Conservation (phyloP, 2,888 invertebrate species). For the Aleiodes leptofemur region DNA sequence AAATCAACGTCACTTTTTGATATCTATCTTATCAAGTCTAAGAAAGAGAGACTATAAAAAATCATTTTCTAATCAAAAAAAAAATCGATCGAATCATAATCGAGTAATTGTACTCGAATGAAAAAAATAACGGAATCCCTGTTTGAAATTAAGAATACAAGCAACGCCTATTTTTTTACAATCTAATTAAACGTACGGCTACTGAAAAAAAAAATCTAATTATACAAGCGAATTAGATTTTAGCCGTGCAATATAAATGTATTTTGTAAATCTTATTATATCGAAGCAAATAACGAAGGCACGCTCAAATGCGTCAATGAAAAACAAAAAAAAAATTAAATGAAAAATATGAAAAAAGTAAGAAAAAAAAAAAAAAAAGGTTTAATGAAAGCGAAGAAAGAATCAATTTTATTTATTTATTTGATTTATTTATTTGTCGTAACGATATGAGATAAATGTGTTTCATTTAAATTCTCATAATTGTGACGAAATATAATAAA, state of each 20-base stretch:
- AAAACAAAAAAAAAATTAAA: slow-evolving; percentile 4
- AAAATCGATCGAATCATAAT: slow-evolving; percentile 33
- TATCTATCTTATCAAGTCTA: background rate
- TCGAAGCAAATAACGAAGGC: slow-evolving; percentile 57
- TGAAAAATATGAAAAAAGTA: slow-evolving; percentile 33
- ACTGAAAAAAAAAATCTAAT: slow-evolving; percentile 16
- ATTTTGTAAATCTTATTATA: slow-evolving; percentile 66
- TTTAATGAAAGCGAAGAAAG: slow-evolving; percentile 66
- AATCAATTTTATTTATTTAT: slow-evolving; percentile 74
- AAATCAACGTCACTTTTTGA: background rate
- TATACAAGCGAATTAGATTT: slow-evolving; percentile 50
- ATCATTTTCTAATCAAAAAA: slow-evolving; percentile 20
- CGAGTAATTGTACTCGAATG: slow-evolving; percentile 49
- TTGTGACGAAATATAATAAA: slow-evolving; percentile 29
- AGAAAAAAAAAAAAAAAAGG: slow-evolving; percentile 37
- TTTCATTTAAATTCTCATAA: slow-evolving; percentile 21
- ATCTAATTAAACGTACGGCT: slow-evolving; percentile 40
- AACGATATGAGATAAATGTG: slow-evolving; percentile 57
- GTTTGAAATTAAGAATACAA: slow-evolving; percentile 61
- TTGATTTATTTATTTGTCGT: slow-evolving; percentile 75
- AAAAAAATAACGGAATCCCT: slow-evolving; percentile 27
- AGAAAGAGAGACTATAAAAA: slow-evolving; percentile 1
- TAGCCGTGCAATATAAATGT: slow-evolving; percentile 53
- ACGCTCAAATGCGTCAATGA: slow-evolving; percentile 29
- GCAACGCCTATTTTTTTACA: slow-evolving; percentile 66